Evolutionary conservation across 1,140 invertebrate species (phyloP), one percentile per base, ranked within the genome.

Genomic region (Acromyrmex heyeri): DNA sequence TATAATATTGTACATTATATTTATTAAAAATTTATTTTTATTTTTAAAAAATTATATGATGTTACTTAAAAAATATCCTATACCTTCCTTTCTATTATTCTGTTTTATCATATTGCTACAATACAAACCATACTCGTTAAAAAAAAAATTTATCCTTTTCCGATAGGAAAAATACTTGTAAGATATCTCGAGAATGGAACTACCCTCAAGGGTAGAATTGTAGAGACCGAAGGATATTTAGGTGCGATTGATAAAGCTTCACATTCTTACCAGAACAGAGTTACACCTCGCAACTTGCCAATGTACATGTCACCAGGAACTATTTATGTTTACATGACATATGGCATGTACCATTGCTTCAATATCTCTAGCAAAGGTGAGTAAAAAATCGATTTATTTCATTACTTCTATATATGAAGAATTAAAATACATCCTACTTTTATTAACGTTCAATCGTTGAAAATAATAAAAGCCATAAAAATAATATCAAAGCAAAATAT

Each of bases 261-360:
- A 2, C 96, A 97, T 90, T 97, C 97, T 0, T 97, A 96, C 91
- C 95, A 96, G 78, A 96, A 97, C 18, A 97, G 96, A 94, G 91
- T 96, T 87, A 98, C 98, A 18, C 94, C 96, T 14, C 94, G 96
- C 90, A 98, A 97, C 93, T 95, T 96, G 91, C 97, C 98, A 3
- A 98, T 98, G 97, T 98, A 97, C 92, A 98, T 98, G 97, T 94
- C 90, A 62, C 96, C 97, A 34, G 98, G 98, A n/a, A 98, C 98
- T 50, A 96, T 96, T 53, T 98, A 97, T 95, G 97, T 98, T 5
- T 98, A 98, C 91, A 95, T 97, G 75, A 98, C 97, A 16, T 98
- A 98, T 94, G 97, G 98, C 89, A 97, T 98, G 96, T 98, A 98
- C 92, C 96, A 97, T 92, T 98, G 97, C 91, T 96, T 98, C 89